A percentile compares a stretch with the other conserved stretches of the same genome.
Evolutionary conservation across 2,888 invertebrate genomes (phyloP).

Genomic region (Holacanthella duospinosa): DNA sequence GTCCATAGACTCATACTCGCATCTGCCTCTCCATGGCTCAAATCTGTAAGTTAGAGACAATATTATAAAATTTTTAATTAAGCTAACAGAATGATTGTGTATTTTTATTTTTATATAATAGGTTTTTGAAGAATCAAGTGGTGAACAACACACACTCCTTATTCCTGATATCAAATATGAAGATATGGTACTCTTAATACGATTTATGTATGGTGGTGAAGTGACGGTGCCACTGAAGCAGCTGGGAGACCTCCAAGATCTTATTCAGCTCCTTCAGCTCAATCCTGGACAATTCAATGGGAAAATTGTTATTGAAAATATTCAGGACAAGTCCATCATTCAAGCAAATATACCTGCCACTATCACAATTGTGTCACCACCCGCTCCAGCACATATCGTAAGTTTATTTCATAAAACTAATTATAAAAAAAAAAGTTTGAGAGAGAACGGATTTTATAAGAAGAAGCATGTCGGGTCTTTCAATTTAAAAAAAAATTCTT

Average conservation of each 20-base stretch:
- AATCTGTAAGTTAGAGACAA: conserved; percentile 31
- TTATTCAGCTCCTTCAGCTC: conserved; percentile 34
- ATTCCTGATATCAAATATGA: conserved; percentile 34
- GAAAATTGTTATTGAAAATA: conserved; percentile 36
- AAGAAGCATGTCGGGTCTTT: too few species aligned
- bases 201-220: conserved; percentile 37
- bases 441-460: too few species aligned
- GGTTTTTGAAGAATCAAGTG: conserved; percentile 33
- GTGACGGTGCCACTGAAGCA: conserved; percentile 36
- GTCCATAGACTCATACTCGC: conserved; percentile 35
- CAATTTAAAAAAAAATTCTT: neutral
- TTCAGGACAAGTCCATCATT: conserved; percentile 32
- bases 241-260: conserved; percentile 35
- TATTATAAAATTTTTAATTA: neutral
- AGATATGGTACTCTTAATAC: conserved; percentile 35
- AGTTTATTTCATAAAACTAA: too few species aligned
- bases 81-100: too few species aligned
- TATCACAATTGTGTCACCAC: neutral
- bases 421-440: too few species aligned
- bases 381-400: neutral
- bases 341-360: neutral
- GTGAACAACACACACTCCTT: conserved; percentile 26
- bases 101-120: too few species aligned
- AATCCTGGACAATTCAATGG: conserved; percentile 36
- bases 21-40: conserved; percentile 35